Conservation (phyloP, 2,113 vertebrate species). For the Apus apus region DNA sequence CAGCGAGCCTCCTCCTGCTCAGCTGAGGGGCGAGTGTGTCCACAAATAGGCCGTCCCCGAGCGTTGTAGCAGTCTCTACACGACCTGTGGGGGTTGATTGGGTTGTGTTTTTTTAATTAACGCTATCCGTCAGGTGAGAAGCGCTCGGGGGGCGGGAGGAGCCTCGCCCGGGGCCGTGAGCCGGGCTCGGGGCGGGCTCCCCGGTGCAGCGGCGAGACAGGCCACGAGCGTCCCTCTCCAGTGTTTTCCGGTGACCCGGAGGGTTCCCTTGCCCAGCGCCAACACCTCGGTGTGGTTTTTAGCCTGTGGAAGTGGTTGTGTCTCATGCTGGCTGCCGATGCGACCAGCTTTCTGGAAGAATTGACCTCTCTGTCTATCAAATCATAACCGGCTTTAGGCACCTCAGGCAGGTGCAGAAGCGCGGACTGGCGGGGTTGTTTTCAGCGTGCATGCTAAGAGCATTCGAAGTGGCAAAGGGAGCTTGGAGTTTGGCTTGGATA, state of each 20-base stretch:
- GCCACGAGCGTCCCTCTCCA: accelerated
- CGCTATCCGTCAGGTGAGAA: neutral
- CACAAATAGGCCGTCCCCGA: accelerated
- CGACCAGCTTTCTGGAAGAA: neutral
- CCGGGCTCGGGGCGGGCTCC: accelerated
- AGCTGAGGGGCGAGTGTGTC: accelerated
- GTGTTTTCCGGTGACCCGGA: neutral
- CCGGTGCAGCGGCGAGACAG: too few relatives aligned
- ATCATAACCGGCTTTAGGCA: accelerated
- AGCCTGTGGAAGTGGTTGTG: too few relatives aligned
- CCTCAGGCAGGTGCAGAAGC: neutral
- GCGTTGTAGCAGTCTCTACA: accelerated
- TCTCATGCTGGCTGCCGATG: accelerated
- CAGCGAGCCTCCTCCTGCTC: accelerated
- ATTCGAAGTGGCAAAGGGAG: neutral
- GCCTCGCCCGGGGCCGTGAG: accelerated
- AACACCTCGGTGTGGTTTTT: accelerated
- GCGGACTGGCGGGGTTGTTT: accelerated
- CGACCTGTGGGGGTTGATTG: accelerated
- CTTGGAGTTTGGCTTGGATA: neutral
- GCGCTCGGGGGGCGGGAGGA: accelerated
- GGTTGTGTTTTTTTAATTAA: neutral
- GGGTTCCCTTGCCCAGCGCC: accelerated
- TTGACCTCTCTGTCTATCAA: accelerated
- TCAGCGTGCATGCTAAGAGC: accelerated